Conservation (phyloP, 2,888 invertebrate species). For the Bembecia ichneumoniformis region DNA sequence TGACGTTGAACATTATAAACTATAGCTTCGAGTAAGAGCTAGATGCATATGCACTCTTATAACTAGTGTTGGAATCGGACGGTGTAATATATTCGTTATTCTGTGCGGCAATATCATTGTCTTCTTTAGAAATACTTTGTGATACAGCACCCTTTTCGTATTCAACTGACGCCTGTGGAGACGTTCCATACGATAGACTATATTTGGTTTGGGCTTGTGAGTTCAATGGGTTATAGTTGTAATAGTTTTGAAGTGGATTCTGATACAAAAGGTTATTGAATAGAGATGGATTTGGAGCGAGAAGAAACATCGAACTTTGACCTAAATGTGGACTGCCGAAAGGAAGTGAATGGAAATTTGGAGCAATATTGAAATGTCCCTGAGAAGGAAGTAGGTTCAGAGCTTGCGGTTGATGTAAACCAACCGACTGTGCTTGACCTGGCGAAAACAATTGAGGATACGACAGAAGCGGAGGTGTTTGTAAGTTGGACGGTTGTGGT, state of each 20-base stretch:
- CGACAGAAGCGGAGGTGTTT: constrained; percentile 29
- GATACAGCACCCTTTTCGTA: constrained; percentile 42
- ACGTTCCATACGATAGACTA: constrained; percentile 28
- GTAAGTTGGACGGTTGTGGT: constrained; percentile 37
- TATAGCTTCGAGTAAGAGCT: constrained; percentile 32
- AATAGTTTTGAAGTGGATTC: constrained; percentile 45
- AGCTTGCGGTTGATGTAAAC: constrained; percentile 28
- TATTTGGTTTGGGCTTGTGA: constrained; percentile 54
- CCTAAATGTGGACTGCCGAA: constrained; percentile 38
- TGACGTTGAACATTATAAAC: constrained; percentile 6
- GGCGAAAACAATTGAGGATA: constrained; percentile 36
- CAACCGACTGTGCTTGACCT: constrained; percentile 24
- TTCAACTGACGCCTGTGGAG: constrained; percentile 32
- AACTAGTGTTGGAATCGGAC: constrained; percentile 38
- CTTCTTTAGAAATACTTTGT: constrained; percentile 46
- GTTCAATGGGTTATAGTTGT: constrained; percentile 50
- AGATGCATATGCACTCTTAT: constrained; percentile 41
- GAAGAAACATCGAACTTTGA: constrained; percentile 51
- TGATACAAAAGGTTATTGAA: constrained; percentile 45
- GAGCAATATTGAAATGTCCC: constrained; percentile 37
- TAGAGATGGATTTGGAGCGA: constrained; percentile 41
- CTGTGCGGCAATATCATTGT: constrained; percentile 39
- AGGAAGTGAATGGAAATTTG: constrained; percentile 34
- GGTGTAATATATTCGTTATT: constrained; percentile 41
- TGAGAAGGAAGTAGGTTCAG: constrained; percentile 24